Evolutionary conservation across 1,140 invertebrate genomes (phyloP).

Genomic region (Mactra quadrangularis): DNA sequence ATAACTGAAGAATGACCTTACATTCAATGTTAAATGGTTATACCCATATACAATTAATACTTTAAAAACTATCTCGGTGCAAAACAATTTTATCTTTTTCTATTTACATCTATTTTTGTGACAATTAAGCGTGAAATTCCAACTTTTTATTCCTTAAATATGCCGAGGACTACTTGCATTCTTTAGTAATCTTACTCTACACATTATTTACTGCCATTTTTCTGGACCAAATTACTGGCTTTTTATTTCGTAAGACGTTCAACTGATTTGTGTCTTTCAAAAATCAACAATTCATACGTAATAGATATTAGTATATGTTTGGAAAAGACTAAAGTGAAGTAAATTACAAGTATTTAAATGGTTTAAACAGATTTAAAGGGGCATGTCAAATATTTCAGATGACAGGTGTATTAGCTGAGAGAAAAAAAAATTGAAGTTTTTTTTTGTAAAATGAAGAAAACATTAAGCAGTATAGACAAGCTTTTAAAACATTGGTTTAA

Average conservation of each 20-base stretch:
- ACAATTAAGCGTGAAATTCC: constrained; percentile 27
- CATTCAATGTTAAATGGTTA: no score
- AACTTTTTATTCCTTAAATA: background rate
- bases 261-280: constrained; percentile 16
- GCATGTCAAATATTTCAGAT: constrained; percentile 15
- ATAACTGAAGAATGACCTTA: no score
- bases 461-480: no score
- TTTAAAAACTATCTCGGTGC: no score
- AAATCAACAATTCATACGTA: constrained; percentile 17
- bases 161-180: constrained; percentile 6
- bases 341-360: constrained; percentile 31
- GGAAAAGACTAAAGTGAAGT: constrained; percentile 13
- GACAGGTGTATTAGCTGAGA: no score
- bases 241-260: background rate
- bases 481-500: no score
- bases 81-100: constrained; percentile 24
- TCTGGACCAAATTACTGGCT: constrained; percentile 29
- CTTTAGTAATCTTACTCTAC: constrained; percentile 21
- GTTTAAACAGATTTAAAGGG: constrained; percentile 6
- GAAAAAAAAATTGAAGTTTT: no score
- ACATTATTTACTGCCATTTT: constrained; percentile 29
- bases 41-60: no score
- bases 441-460: no score
- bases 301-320: constrained; percentile 15
- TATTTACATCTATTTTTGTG: constrained; percentile 35